These are phyloP conservation scores for Saccopteryx bilineata DNA, from an alignment of 2,113 vertebrate species.

Conservation along the genomic window DNA sequence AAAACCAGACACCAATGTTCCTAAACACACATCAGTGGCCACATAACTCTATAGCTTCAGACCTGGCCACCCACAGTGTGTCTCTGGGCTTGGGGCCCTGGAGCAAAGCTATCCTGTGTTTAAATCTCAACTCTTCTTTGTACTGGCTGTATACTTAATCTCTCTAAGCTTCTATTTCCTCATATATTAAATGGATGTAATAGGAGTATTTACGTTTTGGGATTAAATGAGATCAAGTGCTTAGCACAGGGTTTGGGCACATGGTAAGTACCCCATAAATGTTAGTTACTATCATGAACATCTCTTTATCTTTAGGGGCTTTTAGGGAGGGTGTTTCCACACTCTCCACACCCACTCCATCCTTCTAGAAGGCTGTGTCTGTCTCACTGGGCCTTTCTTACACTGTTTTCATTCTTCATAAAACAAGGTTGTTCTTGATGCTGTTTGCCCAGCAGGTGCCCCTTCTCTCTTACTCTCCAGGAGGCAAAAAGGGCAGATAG, in stretches of 20 bases:
- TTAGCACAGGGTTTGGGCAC: constrained; percentile 58
- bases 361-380: background rate
- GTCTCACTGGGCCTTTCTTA: background rate
- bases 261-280: constrained; percentile 74
- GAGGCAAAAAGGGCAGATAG: background rate
- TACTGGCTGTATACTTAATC: constrained; percentile 57
- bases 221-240: constrained; percentile 79
- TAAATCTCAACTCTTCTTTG: constrained; percentile 52
- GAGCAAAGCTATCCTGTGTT: background rate
- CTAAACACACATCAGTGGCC: background rate
- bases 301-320: constrained; percentile 68
- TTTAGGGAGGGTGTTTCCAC: background rate
- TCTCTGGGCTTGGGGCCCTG: background rate
- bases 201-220: constrained; percentile 64
- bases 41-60: background rate
- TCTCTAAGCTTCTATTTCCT: constrained; percentile 73
- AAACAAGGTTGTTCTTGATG: background rate
- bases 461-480: background rate
- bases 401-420: background rate
- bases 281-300: constrained; percentile 53
- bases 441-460: background rate
- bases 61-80: background rate
- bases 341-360: background rate
- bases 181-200: constrained; percentile 49
- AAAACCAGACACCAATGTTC: background rate